A percentile compares a stretch with the other conserved stretches of the same genome.
Evolutionary conservation across 2,113 vertebrate genomes (phyloP).

Genomic region (Phylloscopus trochilus): DNA sequence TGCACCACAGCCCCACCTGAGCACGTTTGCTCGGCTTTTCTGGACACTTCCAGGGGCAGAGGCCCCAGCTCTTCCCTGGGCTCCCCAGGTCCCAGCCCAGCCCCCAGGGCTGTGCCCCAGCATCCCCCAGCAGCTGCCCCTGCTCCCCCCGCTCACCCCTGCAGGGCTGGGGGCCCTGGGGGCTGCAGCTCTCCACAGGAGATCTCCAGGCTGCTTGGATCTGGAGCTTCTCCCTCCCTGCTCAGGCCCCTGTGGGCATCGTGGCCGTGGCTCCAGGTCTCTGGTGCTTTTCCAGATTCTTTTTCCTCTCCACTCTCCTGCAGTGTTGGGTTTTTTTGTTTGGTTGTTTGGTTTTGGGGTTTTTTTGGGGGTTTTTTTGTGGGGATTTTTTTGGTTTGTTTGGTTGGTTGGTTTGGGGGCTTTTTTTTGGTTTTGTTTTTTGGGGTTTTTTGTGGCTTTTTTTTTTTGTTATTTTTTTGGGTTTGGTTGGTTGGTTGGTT

Average conservation of each 20-base stretch:
- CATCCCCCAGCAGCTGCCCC: not conserved
- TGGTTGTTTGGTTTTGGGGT: no score
- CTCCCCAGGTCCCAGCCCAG: not conserved
- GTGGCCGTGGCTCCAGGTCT: not conserved
- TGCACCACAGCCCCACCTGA: not conserved
- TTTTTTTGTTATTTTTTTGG: not conserved
- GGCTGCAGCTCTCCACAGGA: not conserved
- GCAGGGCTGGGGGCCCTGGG: not conserved
- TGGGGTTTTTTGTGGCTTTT: no score
- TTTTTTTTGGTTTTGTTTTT: no score
- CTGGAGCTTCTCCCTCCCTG: not conserved
- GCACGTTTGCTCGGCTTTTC: rapidly evolving
- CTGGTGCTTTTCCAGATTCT: not conserved
- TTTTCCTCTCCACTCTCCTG: not conserved
- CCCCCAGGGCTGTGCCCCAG: not conserved
- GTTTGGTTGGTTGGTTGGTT: no score
- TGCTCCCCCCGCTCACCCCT: not conserved
- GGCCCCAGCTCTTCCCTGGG: not conserved
- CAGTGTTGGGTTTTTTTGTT: no score
- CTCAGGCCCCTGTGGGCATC: rapidly evolving
- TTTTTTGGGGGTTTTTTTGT: no score
- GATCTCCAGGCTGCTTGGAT: not conserved
- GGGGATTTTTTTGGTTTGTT: no score
- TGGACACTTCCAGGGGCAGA: rapidly evolving
- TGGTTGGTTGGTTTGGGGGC: no score